Evolutionary conservation across 2,888 invertebrate genomes (phyloP), one percentile per base, ranked within the genome.

Genomic region (Callimorpha dominula): DNA sequence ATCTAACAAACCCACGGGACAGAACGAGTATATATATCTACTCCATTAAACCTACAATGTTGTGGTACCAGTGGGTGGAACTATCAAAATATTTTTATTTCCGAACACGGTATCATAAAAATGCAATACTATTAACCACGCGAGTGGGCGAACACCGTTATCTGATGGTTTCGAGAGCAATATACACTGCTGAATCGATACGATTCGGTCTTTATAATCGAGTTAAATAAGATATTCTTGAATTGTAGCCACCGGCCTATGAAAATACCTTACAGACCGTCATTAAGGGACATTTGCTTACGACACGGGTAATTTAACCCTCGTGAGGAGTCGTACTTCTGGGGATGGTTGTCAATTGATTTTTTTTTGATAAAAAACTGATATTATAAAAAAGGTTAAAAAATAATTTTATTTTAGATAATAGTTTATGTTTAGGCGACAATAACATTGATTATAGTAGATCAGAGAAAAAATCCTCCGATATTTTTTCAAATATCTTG

Each of bases 61-160:
- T 43, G 31, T 66, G 20, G 54, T 68, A 14, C 8, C n/a, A 71
- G 85, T 86, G 81, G 86, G 86, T 64, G 71, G 80, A 73, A 69
- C 72, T 75, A 80, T 85, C 77, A 77, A 82, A 80, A 84, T 80
- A 84, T 83, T 79, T 85, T 83, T 85, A 81, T 78, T 82, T 75
- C 75, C 68, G 72, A 69, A 7, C 65, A 63, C 42, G 75, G 64
- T 63, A 76, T 79, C 78, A 76, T 86, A 86, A 86, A 86, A 85
- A 84, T 72, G 77, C 84, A 76, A 82, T 72, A 70, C 76, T 78
- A 82, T 78, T 82, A 76, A 83, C 78, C 77, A 75, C 46, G 14
- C 12, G 62, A 14, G 87, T 87, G 80, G 87, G 87, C 79, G 82
- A 70, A 46, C 75, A 81, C 87, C 74, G 85, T 85, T 85, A 86